Percentiles rank a stretch among this genome's conserved stretches.
These are phyloP conservation scores for Cremastinae sp. DNA, from an alignment of 2,888 invertebrate species.

Conservation along the genomic window DNA sequence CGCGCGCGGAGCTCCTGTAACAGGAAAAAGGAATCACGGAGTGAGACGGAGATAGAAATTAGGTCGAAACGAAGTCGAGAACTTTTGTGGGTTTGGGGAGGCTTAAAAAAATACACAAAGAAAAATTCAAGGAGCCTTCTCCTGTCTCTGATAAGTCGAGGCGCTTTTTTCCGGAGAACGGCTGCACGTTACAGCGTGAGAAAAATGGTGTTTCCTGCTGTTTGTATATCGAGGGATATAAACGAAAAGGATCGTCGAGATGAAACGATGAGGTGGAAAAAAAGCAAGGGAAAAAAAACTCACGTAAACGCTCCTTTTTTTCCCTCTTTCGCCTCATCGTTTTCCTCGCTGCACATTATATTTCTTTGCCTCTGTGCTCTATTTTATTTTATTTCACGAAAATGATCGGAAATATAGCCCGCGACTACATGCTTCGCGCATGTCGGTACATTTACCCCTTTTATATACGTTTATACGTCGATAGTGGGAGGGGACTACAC, in stretches of 20 bases:
- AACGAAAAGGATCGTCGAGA: constrained; percentile 6
- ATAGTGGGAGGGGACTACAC: constrained; percentile 26
- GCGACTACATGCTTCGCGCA: not conserved
- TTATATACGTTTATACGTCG: constrained; percentile 21
- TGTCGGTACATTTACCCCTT: not conserved
- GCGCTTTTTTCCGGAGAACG: not conserved
- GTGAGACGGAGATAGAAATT: no score
- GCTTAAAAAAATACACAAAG: constrained; percentile 1
- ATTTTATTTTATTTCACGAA: constrained; percentile 38
- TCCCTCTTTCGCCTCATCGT: not conserved
- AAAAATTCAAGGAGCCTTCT: not conserved
- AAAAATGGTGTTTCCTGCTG: not conserved
- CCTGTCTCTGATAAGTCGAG: not conserved
- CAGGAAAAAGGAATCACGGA: no score
- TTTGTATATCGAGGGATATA: constrained; percentile 19
- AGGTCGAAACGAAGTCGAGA: no score
- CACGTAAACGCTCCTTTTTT: not conserved
- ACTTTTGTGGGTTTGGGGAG: no score
- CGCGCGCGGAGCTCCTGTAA: no score
- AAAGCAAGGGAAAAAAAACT: not conserved
- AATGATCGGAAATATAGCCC: constrained; percentile 8
- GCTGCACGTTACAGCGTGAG: constrained; percentile 4
- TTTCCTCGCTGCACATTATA: not conserved
- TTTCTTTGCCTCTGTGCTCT: not conserved
- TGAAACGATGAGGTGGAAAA: not conserved